Evolutionary conservation across 2,888 invertebrate species (phyloP), one percentile per base, ranked within the genome.

Genomic region (Peribatodes rhomboidaria): DNA sequence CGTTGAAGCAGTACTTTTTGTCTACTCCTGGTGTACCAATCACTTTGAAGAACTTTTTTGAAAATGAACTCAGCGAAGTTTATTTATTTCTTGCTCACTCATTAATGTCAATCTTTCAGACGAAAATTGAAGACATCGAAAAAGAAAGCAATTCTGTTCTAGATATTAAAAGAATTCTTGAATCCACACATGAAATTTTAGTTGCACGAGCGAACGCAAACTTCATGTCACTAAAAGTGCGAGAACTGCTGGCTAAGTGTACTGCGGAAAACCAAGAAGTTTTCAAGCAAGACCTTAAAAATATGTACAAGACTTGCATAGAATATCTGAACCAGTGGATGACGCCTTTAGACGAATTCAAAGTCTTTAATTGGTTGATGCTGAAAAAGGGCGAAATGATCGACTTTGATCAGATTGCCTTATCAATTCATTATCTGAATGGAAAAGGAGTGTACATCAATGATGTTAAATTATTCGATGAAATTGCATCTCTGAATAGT

Each of bases 1-100:
- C 77, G 16, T 58, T 79, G 47, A 77, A 76, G 49, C 20, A 67
- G 60, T 79, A 75, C 55, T 76, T 77, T 65, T 50, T 62, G 31
- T 58, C 70, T 56, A 39, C 46, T 18, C 18, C 42, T 31, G 39
- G 20, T 31, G 39, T 46, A 31, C 53, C 57, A 57, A 53, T 20
- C 0, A 31, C 18, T 13, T 44, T 74, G 10, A 61, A 68, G 59
- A 66, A 60, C 9, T 72, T 72, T 71, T 73, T 72, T 59, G 68
- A 72, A 50, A 70, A 71, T 61, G 62, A 67, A 61, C 41, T 68
- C 14, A 46, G 65, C 56, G 73, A 70, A 70, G 61, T 60, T 49
- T 49, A 55, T 50, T 35, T 56, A 37, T 56, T 46, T 37, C 7
- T 44, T n/a, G 20, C n/a, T 18, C 33, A 56, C n/a, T 44, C 56